Evolutionary conservation across 2,888 invertebrate species (phyloP).

Genomic region (Caenorhabditis macrosperma): DNA sequence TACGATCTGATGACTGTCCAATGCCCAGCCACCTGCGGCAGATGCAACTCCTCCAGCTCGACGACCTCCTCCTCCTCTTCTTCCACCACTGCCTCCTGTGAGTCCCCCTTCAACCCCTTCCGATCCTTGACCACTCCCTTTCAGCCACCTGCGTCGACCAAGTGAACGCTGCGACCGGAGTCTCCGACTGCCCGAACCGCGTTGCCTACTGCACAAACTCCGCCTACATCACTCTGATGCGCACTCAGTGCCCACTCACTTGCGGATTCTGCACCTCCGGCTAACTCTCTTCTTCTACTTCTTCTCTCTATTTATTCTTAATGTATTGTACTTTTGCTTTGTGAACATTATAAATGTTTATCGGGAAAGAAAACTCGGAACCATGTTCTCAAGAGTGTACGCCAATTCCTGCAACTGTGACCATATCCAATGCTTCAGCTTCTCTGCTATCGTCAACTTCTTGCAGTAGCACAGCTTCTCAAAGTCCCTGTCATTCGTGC

Average conservation of each 20-base stretch:
- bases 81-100: slow-evolving; percentile 30
- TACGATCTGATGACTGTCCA: slow-evolving; percentile 54
- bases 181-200: slow-evolving; percentile 60
- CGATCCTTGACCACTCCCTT: background rate
- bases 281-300: slow-evolving; percentile 2
- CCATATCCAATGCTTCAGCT: background rate
- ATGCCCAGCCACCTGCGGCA: slow-evolving; percentile 58
- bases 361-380: background rate
- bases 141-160: slow-evolving; percentile 55
- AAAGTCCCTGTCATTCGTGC: background rate
- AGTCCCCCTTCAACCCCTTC: background rate
- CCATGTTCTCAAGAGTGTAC: background rate
- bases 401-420: background rate
- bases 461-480: slow-evolving; percentile 39
- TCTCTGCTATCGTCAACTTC: background rate
- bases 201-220: slow-evolving; percentile 49
- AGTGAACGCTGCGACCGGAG: slow-evolving; percentile 55
- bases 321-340: slow-evolving; percentile 17
- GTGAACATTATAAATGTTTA: background rate
- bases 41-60: slow-evolving; percentile 42
- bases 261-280: slow-evolving; percentile 60
- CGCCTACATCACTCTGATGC: slow-evolving; percentile 54
- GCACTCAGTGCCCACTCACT: slow-evolving; percentile 59
- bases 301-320: slow-evolving; percentile 18
- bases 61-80: slow-evolving; percentile 26